Base-by-base conservation (phyloP, 35 echinoderm and acorn worm species). In the Heliocidaris tuberculata region DNA sequence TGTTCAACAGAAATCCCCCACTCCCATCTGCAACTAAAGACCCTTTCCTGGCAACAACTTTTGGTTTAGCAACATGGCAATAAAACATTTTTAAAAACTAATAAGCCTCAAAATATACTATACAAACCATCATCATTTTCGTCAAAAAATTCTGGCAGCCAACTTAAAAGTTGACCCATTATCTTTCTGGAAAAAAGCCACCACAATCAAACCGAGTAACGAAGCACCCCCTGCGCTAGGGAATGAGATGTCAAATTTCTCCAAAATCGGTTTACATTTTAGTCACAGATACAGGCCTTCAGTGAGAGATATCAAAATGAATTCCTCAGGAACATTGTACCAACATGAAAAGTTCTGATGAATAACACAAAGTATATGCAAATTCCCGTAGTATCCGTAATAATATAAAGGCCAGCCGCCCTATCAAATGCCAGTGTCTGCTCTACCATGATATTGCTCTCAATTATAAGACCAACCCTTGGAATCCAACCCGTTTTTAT, bases 121-220 rank as follows among this genome's bases (percentile, higher is more conserved):
- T 78, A 78, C 65, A n/a, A 21, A 78, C 65, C 65, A 78, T 78
- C 65, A 27, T 78, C 65, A 8, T 56, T 15, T 56, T 56, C 52
- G 52, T 78, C 65, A 19, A 19, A 78, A n/a, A 78, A 78, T 7
- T 78, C 65, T 21, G 65, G 65, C 19, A 78, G 65, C 65, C 65
- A 78, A 78, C 65, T 78, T 8, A 78, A 78, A n/a, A 78, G 65
- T 78, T 78, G 65, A 78, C 65, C 65, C 65, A 78, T 78, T 78
- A 5, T 78, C 27, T 27, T 19, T n/a, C 27, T 7, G 35, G 35
- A 42, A 12, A 56, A 56, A 56, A 13, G 52, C 52, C 52, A 12
- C 52, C 52, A 10, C 52, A 56, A 56, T 12, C 1, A 10, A 12
- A 9, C 52, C 6, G 52, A 56, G 52, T 6, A 78, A 78, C 21